Evolutionary conservation across 2,888 invertebrate species (phyloP), one percentile per base, ranked within the genome.

Genomic region (Lasius platythorax): DNA sequence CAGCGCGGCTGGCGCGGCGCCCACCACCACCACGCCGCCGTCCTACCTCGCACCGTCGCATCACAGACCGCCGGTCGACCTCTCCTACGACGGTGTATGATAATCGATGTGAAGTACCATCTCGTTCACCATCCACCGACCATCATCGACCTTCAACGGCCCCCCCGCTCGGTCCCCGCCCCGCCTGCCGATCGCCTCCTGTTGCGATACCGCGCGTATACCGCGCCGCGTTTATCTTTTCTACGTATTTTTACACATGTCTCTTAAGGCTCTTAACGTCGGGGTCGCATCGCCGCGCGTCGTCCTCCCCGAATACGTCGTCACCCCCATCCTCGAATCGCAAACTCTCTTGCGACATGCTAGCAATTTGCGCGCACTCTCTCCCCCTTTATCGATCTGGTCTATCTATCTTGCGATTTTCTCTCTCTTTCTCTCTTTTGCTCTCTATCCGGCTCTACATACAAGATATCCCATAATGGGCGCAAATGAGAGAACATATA

Each of bases 51-150:
- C 78, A 70, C 93, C 94, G 82, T 91, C 93, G 53, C 94, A 93
- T 90, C 94, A 94, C 86, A 94, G 94, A 90, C 94, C 94, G 88
- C 93, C 94, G 86, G 93, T 95, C 90, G 94, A 95, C 91, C 93
- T 95, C 83, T 93, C 94, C 85, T 94, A 95, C 90, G 94, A 95
- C 87, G 94, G 93, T 87, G 95, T 95, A 95, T 94, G 95, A 95
- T 95, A 95, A 94, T 93, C 91, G 92, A 92, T 92, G 90, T 92
- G 91, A 93, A 90, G 79, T 84, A 30, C 76, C 37, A 53, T 46
- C 8, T 53, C 79, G 82, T 74, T 83, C 75, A 73, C 79, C 82
- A 81, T 74, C 40, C 28, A 33, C 58, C 58, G 23, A 72, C 73
- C 43, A 58, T 50, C 53, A 64, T 50, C 61, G 18, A 28, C 43